These are phyloP conservation scores for Cephus cinctus DNA, from an alignment of 1,140 invertebrate species.

Conservation along the genomic window DNA sequence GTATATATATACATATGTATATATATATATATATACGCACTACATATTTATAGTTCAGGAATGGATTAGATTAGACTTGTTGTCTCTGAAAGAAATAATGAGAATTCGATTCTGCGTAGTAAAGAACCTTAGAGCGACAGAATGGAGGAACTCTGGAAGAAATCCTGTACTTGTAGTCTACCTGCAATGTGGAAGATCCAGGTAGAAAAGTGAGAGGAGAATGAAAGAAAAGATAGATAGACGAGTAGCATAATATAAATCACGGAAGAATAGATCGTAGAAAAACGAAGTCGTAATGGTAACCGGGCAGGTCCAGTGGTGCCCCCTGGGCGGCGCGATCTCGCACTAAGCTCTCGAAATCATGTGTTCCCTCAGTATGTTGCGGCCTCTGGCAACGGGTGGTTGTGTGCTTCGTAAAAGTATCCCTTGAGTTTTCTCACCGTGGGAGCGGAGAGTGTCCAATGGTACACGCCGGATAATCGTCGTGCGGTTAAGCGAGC, in stretches of 20 bases:
- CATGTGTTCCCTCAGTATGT: slow-evolving; percentile 43
- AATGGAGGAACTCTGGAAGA: no score
- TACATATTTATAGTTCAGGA: no score
- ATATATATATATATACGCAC: no score
- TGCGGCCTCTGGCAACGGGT: slow-evolving; percentile 32
- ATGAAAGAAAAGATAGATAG: no score
- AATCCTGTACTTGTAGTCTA: no score
- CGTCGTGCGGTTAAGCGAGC: background rate
- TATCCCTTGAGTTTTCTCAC: background rate
- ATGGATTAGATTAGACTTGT: no score
- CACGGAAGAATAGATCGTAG: background rate
- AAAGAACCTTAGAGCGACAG: no score
- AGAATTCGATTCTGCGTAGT: no score
- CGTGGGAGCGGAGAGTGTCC: background rate
- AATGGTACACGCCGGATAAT: slow-evolving; percentile 1
- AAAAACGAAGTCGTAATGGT: background rate
- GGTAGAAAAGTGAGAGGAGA: no score
- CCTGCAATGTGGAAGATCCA: no score
- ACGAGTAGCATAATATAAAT: background rate
- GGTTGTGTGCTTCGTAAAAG: slow-evolving; percentile 12
- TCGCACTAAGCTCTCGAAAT: slow-evolving; percentile 25
- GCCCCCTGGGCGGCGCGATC: slow-evolving; percentile 16
- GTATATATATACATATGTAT: no score
- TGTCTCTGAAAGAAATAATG: no score
- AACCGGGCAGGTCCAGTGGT: slow-evolving; percentile 14